Base-by-base conservation (phyloP, 37 sponge, comb jelly and placozoan species). In the Spongilla lacustris region DNA sequence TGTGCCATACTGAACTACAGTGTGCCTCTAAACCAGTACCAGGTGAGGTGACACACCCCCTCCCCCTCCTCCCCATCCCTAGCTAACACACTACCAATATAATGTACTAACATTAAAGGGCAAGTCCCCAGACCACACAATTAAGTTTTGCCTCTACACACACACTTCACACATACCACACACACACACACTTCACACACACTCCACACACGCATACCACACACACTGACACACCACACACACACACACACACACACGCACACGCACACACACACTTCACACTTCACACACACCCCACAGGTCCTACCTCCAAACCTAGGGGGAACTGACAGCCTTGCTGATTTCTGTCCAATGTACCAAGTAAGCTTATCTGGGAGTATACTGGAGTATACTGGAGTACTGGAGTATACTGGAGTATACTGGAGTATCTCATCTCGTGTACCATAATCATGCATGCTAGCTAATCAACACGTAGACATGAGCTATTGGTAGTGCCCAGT, bases 281-380 rank as follows among this genome's bases (percentile, higher is more conserved):
- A 22, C 66, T 49, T 14, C 77, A 77, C 17, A 36, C 19, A 1
- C 58, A 58, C 58, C 21, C 58, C 46, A 17, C 19, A 58, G 58
- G 58, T 58, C 21, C 19, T 58, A 19, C 58, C 58, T 58, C 58
- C 58, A 6, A 58, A 58, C 21, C 58, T 58, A 13, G 19, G 58
- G 19, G 58, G 58, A 19, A 58, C 58, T 13, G 58, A 58, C 1
- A 6, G 58, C 19, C 11, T 80, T 2, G 82, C 76, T 9, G 90
- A 90, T 77, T 90, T 67, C 36, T 90, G 90, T 75, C 90, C 90
- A 14, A 33, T 90, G 26, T 85, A 41, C 67, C 19, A 70, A 58
- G 90, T 90, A 67, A 89, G 84, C 14, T 10, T 46, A 46, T 46
- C 46, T n/a, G n/a, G n/a, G n/a, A n/a, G n/a, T n/a, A n/a, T n/a